Percentiles rank a stretch among this genome's conserved stretches.
These are phyloP conservation scores for Melanchra persicariae DNA, from an alignment of 2,888 invertebrate species.

Conservation along the genomic window DNA sequence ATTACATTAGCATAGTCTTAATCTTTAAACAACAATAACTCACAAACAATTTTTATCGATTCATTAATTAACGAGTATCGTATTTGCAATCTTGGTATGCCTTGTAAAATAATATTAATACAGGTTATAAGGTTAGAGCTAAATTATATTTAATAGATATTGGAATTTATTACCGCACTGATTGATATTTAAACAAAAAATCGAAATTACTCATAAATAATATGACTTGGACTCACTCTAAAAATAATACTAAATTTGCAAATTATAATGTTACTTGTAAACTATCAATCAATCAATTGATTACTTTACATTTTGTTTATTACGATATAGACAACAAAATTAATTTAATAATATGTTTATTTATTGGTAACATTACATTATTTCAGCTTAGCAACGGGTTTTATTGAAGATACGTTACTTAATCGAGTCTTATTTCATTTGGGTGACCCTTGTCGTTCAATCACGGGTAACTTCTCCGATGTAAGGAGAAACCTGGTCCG, in stretches of 20 bases:
- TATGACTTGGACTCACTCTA: constrained; percentile 22
- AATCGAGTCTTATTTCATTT: constrained; percentile 24
- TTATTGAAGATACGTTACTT: constrained; percentile 11
- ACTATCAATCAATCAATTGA: constrained; percentile 55
- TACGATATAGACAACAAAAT: constrained; percentile 8
- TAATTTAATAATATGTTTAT: constrained; percentile 7
- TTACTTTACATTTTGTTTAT: constrained; percentile 68
- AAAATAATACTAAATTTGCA: constrained; percentile 42
- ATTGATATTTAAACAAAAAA: constrained; percentile 60
- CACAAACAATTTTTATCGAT: constrained; percentile 31
- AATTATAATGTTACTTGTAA: constrained; percentile 41
- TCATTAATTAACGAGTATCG: constrained; percentile 40
- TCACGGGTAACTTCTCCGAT: constrained; percentile 30
- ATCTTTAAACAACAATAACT: constrained; percentile 20
- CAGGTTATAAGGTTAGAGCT: constrained; percentile 53
- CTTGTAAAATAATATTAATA: constrained; percentile 35
- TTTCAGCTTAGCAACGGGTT: neutral
- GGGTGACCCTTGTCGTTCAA: constrained; percentile 29
- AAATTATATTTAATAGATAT: constrained; percentile 58
- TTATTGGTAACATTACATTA: neutral
- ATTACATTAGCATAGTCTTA: constrained; percentile 25
- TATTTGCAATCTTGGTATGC: constrained; percentile 37
- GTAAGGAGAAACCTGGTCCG: constrained; percentile 31
- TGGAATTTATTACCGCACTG: constrained; percentile 53
- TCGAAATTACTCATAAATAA: constrained; percentile 40